Conservation (phyloP, 2,797 vertebrate genomes). For the Pangasius mekongensis region DNA sequence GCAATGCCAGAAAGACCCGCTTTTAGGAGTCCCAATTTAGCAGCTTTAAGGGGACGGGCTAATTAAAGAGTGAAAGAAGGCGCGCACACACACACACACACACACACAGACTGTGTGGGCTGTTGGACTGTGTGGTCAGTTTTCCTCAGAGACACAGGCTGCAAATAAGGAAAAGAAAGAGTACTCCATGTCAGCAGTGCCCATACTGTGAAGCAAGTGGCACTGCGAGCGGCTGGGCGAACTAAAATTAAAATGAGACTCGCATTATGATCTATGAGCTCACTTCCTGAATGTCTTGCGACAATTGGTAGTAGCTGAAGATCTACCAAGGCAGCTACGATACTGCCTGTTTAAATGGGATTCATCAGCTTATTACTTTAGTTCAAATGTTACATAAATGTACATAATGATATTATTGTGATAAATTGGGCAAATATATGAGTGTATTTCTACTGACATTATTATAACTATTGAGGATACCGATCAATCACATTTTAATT, state of each 20-base stretch:
- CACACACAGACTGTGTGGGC: constrained; percentile 28
- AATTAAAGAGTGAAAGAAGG: constrained; percentile 50
- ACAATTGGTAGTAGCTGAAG: neutral
- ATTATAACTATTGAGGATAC: no score
- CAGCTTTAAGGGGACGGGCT: constrained; percentile 33
- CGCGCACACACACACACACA: neutral
- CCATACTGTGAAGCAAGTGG: neutral
- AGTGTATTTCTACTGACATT: neutral
- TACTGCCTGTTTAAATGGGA: neutral
- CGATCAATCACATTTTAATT: neutral
- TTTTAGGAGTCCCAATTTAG: constrained; percentile 47
- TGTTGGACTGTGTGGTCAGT: constrained; percentile 15
- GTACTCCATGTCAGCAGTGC: neutral
- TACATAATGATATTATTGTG: neutral
- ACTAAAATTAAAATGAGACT: neutral
- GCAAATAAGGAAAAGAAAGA: constrained; percentile 25
- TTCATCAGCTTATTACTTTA: neutral
- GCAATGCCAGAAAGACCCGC: constrained; percentile 28
- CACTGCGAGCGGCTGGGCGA: neutral
- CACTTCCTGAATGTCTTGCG: neutral
- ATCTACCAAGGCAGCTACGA: neutral
- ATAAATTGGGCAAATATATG: neutral
- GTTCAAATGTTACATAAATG: neutral
- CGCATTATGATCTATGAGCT: neutral
- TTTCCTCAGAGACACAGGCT: constrained; percentile 29